A percentile compares a stretch with the other conserved stretches of the same genome.
Evolutionary conservation across 2,888 invertebrate genomes (phyloP).

Genomic region (Brachypterus glaber): DNA sequence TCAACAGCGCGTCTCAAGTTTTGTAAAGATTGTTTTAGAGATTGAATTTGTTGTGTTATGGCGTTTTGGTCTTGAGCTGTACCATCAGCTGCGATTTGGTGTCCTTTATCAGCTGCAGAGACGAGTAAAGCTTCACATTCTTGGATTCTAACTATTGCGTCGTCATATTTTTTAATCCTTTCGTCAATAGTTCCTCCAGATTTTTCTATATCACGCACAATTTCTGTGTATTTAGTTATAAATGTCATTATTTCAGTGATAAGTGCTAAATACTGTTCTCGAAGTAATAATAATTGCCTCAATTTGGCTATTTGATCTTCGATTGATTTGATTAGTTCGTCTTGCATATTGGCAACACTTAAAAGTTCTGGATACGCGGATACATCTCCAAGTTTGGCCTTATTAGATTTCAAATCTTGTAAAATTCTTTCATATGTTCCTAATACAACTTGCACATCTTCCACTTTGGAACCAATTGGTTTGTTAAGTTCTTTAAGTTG

Average conservation of each 20-base stretch:
- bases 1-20: constrained; percentile 73
- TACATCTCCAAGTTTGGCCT: constrained; percentile 65
- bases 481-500: constrained; percentile 74
- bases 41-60: constrained; percentile 79
- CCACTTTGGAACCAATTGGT: constrained; percentile 78
- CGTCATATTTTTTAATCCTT: constrained; percentile 79
- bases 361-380: constrained; percentile 70
- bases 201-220: constrained; percentile 76
- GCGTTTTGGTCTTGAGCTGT: constrained; percentile 78
- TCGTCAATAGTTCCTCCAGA: constrained; percentile 74
- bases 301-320: constrained; percentile 79
- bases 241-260: constrained; percentile 83
- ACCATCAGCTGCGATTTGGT: constrained; percentile 85
- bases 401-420: constrained; percentile 67
- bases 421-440: constrained; percentile 69
- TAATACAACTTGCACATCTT: constrained; percentile 80
- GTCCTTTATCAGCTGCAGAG: constrained; percentile 83
- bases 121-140: constrained; percentile 82
- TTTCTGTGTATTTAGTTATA: constrained; percentile 75
- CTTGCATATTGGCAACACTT: constrained; percentile 70
- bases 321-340: constrained; percentile 74
- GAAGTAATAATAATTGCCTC: constrained; percentile 64
- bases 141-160: constrained; percentile 76
- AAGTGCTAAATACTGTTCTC: constrained; percentile 81
- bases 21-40: constrained; percentile 73